Base-by-base conservation (phyloP, 2,113 vertebrate genomes). In the Chaetops frenatus region DNA sequence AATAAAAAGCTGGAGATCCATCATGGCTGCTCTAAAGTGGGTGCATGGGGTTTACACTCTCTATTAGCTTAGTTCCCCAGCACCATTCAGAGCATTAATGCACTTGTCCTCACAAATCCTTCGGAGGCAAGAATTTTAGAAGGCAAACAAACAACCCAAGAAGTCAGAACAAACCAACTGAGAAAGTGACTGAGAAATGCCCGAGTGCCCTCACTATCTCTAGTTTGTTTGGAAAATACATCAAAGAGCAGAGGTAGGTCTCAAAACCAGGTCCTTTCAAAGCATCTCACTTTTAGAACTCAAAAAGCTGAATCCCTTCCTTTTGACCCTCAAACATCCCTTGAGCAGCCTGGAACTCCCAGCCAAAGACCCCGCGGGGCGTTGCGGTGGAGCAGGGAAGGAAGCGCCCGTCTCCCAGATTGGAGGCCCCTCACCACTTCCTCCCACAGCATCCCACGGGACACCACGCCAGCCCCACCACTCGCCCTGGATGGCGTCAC, bases 131-230 rank as follows among this genome's bases (percentile, higher is more conserved):
- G 85, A 76, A 66, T 89, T 91, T 61, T 35, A 81, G 81, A 79
- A 69, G 61, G 61, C 33, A 85, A 95, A 67, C 44, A 93, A 92
- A 51, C 71, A 56, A 72, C 66, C 10, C 42, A 77, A 70, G 54
- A 73, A 77, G 51, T 45, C 78, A 42, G 42, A 76, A 45, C 25
- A 62, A 28, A 40, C 11, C 45, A 47, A 7, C 23, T 3, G 19
- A 57, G 78, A 64, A 50, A 0, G 12, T 1, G 22, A 22, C 40
- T 9, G 25, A 82, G 70, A 1, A 1, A 45, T 1, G 15, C 23
- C 33, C 0, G 0, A 1, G 2, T 22, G 29, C 51, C 28, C 45
- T 23, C 18, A 2, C n/a, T 71, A 27, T 54, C 69, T 11, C 12
- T 2, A 1, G 28, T 28, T 71, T 2, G 2, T 42, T 50, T 21